Evolutionary conservation across 2,113 vertebrate species (phyloP), one percentile per base, ranked within the genome.

Genomic region (Limanda limanda): DNA sequence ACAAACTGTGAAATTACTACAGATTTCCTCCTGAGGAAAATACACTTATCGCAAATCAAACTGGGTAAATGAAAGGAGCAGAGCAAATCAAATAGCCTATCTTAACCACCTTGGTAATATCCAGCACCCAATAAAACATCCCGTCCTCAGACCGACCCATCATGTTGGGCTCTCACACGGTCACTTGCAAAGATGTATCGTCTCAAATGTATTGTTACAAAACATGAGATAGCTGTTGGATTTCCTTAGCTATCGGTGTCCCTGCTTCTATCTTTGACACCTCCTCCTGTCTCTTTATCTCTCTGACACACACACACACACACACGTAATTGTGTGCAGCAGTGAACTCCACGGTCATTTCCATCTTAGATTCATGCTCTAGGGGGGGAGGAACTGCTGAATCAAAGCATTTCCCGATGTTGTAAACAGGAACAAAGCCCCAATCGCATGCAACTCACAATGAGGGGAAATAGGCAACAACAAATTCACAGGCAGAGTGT

Each of bases 11-110:
- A 82, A 88, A 82, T 81, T 83, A 84, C 72, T 20, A 68, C 58
- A 1, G 51, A 85, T 79, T 89, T 88, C 74, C 75, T 83, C 58
- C 71, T 4, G 55, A 55, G 81, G 64, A 87, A 87, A 79, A 79
- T 72, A 83, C 84, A 79, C 78, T 88, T 83, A 88, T 82, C 59
- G 27, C 87, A 90, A 91, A 88, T 90, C 87, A 90, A 84, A 88
- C 61, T 66, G 65, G 58, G 65, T 76, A 83, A 91, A 92, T 85
- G 81, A 90, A 85, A 86, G 74, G 74, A 90, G 74, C 74, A 13
- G 70, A n/a, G 69, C 73, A 85, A 90, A 88, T 91, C 84, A 80
- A 91, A 85, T 77, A 71, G 76, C 52, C 68, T 51, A 72, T 86
- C 79, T 87, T 77, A 83, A 85, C 77, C 78, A 84, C 83, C 74